Conservation (phyloP, 2,888 invertebrate species). For the Calliscelio sp. region DNA sequence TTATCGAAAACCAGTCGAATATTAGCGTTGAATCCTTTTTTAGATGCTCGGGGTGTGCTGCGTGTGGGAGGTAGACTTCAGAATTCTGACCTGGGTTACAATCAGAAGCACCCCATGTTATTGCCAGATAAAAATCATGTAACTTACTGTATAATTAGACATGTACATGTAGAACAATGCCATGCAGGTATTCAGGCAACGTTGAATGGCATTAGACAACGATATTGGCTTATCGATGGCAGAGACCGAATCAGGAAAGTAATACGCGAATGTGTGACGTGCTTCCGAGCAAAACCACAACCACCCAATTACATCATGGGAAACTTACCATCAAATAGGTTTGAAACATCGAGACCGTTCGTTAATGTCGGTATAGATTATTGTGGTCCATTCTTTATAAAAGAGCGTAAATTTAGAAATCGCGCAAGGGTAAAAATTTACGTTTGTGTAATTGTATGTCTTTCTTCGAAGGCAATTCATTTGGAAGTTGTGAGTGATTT, state of each 20-base stretch:
- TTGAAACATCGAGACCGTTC: slow-evolving; percentile 9
- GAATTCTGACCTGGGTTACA: neutral
- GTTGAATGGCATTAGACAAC: slow-evolving; percentile 39
- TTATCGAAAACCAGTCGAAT: neutral
- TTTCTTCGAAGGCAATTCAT: slow-evolving; percentile 15
- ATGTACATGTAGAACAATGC: neutral
- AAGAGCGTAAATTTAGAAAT: slow-evolving; percentile 22
- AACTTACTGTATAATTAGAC: neutral
- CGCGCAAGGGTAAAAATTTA: neutral
- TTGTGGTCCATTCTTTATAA: slow-evolving; percentile 34
- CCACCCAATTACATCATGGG: slow-evolving; percentile 1
- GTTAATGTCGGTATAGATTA: slow-evolving; percentile 17
- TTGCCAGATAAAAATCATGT: neutral
- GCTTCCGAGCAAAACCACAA: slow-evolving; percentile 52
- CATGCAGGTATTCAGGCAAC: slow-evolving; percentile 70
- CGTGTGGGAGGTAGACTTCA: slow-evolving; percentile 23
- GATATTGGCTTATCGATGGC: slow-evolving; percentile 71
- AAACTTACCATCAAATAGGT: neutral
- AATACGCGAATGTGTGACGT: slow-evolving; percentile 65
- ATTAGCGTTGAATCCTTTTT: slow-evolving; percentile 2
- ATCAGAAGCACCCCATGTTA: neutral
- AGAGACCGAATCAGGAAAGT: slow-evolving; percentile 36
- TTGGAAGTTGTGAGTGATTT: slow-evolving; percentile 20
- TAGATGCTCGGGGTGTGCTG: slow-evolving; percentile 1
- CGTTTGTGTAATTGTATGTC: slow-evolving; percentile 18